Conservation (phyloP, 1,140 invertebrate genomes). For the Rhopalosiphum maidis region DNA sequence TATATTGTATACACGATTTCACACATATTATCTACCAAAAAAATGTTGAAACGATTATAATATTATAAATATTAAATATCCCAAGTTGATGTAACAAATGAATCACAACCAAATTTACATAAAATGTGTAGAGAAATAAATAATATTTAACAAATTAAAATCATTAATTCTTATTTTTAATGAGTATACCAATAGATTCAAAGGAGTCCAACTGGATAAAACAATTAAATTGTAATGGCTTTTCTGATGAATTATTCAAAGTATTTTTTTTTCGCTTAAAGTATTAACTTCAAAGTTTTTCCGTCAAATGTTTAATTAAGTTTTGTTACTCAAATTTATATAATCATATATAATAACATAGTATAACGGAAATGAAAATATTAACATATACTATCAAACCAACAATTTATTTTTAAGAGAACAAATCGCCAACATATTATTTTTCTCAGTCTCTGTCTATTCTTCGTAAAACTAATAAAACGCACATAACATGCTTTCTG, state of each 20-base stretch:
- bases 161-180: neutral
- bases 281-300: neutral
- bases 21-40: neutral
- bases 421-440: neutral
- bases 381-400: neutral
- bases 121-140: neutral
- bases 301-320: constrained; percentile 2
- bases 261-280: neutral
- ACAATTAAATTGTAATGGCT: neutral
- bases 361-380: neutral
- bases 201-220: neutral
- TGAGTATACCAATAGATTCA: neutral
- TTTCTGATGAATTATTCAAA: neutral
- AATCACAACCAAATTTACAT: neutral
- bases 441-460: neutral
- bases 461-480: neutral
- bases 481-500: too few species aligned
- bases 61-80: neutral
- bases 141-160: neutral
- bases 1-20: neutral
- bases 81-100: neutral
- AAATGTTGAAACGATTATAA: neutral
- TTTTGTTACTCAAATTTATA: constrained; percentile 11
- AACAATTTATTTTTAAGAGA: constrained; percentile 9
- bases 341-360: neutral